A percentile compares a stretch with the other conserved stretches of the same genome.
phyloP scores from a whole-genome alignment of 2,888 invertebrate genomes.

The Idaea biselata region DNA sequence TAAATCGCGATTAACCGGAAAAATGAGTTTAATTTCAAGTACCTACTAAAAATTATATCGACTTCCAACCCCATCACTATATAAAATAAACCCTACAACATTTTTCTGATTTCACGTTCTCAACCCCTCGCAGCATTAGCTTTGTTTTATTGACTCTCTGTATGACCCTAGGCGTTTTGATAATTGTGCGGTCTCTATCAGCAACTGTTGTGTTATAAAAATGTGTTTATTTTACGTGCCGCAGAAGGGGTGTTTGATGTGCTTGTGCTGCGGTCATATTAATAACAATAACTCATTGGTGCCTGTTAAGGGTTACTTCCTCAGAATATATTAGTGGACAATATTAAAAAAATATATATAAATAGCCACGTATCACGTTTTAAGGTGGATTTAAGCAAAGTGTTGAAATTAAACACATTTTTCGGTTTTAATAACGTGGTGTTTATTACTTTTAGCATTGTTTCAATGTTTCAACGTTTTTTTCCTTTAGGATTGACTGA shows the following conservation, averaged over 20 bases:
- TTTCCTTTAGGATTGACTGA: no score
- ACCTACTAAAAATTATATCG: background rate
- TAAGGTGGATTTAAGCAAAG: no score
- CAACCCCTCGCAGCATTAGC: conserved; percentile 31
- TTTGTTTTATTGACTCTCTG: conserved; percentile 43
- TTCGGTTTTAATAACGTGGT: no score
- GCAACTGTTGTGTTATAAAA: conserved; percentile 37
- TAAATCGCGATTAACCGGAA: no score
- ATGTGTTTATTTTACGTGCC: conserved; percentile 30
- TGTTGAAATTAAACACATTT: no score
- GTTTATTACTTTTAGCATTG: no score
- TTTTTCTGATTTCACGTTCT: conserved; percentile 21
- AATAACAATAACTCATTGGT: conserved; percentile 11
- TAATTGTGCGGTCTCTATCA: conserved; percentile 32
- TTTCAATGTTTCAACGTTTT: no score
- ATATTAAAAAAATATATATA: no score
- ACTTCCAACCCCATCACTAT: conserved; percentile 10
- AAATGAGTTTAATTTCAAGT: no score
- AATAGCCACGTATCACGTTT: no score
- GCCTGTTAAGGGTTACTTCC: conserved; percentile 15
- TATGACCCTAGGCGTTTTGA: conserved; percentile 42
- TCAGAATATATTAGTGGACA: background rate
- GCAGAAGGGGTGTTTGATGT: conserved; percentile 21
- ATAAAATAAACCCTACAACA: conserved; percentile 13
- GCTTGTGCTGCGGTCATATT: conserved; percentile 7